phyloP scores from a whole-genome alignment of 2,797 vertebrate species.

The Spheniscus humboldti region DNA sequence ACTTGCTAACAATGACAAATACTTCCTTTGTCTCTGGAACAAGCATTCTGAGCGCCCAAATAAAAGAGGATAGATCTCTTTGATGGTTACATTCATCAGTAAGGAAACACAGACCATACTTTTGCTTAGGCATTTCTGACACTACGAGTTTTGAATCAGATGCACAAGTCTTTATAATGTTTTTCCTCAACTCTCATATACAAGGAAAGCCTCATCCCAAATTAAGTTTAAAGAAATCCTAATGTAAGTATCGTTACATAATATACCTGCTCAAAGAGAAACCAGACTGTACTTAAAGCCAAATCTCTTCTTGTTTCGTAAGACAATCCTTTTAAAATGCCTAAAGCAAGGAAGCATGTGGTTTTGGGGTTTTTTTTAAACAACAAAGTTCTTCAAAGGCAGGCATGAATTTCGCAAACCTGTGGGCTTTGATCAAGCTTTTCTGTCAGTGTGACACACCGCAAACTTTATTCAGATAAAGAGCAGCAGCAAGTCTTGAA shows the following conservation, averaged over 20 bases:
- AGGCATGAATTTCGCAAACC: background rate
- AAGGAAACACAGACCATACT: background rate
- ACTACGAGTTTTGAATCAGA: background rate
- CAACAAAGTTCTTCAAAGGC: background rate
- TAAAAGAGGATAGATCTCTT: background rate
- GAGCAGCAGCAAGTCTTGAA: background rate
- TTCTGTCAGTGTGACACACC: background rate
- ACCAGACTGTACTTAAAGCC: background rate
- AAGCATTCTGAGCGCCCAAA: background rate
- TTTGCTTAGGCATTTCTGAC: background rate
- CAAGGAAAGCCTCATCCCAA: background rate
- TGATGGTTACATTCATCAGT: background rate
- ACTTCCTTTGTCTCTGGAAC: background rate
- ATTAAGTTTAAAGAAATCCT: background rate
- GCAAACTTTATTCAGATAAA: background rate
- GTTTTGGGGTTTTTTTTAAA: background rate
- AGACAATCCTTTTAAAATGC: background rate
- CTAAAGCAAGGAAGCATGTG: background rate
- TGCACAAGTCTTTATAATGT: background rate
- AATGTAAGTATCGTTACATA: accelerated
- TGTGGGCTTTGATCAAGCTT: background rate
- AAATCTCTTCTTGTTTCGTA: background rate
- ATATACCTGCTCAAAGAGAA: background rate
- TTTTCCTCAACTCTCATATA: background rate
- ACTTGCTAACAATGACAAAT: background rate